A percentile compares a stretch with the other conserved stretches of the same genome.
These are phyloP conservation scores for Silurus lanzhouensis DNA, from an alignment of 2,797 vertebrate species.

Conservation along the genomic window DNA sequence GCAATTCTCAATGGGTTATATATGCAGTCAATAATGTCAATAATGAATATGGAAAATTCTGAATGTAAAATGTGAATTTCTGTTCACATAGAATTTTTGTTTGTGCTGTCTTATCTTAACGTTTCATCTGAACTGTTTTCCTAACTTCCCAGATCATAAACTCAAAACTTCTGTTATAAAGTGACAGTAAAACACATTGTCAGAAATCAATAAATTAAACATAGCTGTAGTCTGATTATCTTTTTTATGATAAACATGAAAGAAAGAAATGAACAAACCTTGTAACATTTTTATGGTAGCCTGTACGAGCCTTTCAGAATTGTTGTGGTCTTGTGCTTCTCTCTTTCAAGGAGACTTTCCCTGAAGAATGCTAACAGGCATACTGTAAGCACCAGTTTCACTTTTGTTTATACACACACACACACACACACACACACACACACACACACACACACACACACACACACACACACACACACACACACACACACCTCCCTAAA, in stretches of 20 bases:
- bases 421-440: not conserved
- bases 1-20: not conserved
- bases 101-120: no score
- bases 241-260: no score
- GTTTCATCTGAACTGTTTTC: no score
- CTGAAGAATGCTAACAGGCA: not conserved
- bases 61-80: no score
- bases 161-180: not conserved
- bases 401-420: no score
- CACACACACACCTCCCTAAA: not conserved
- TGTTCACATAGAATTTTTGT: no score
- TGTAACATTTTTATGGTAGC: not conserved
- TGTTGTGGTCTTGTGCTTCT: not conserved
- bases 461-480: not conserved
- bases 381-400: not conserved
- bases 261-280: not conserved
- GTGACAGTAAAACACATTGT: not conserved
- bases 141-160: not conserved
- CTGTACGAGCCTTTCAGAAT: not conserved
- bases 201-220: no score
- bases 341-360: not conserved
- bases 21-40: no score
- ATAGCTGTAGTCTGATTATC: no score
- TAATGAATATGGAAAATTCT: no score
- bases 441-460: not conserved